Conservation (phyloP, 2,888 invertebrate genomes). For the Monopis laevigella region DNA sequence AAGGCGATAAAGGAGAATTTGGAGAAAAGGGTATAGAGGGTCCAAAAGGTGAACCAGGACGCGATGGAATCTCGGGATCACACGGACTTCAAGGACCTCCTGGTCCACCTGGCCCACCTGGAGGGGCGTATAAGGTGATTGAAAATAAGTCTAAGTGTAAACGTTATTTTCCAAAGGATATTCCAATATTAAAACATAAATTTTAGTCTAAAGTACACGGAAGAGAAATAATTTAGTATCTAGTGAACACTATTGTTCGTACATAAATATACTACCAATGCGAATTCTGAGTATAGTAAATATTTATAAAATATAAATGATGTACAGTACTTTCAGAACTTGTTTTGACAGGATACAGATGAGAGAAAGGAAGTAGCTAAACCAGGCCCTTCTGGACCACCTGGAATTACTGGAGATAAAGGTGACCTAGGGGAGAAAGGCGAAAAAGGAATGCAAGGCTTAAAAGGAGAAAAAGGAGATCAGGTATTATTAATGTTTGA, state of each 20-base stretch:
- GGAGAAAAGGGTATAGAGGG: slow-evolving; percentile 63
- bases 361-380: slow-evolving; percentile 27
- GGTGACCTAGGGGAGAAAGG: slow-evolving; percentile 71
- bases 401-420: slow-evolving; percentile 64
- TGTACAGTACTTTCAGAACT: slow-evolving; percentile 25
- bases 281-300: too few relatives aligned
- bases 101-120: slow-evolving; percentile 66
- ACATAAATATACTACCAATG: too few relatives aligned
- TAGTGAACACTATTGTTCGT: too few relatives aligned
- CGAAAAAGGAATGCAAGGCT: slow-evolving; percentile 48
- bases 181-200: background rate
- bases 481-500: slow-evolving; percentile 23
- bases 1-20: slow-evolving; percentile 72
- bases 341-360: slow-evolving; percentile 41
- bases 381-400: slow-evolving; percentile 32
- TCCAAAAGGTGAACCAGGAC: slow-evolving; percentile 75
- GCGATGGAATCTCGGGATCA: slow-evolving; percentile 69
- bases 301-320: too few relatives aligned
- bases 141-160: slow-evolving; percentile 22
- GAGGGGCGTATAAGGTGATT: slow-evolving; percentile 40
- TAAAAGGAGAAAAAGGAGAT: slow-evolving; percentile 58
- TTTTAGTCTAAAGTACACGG: too few relatives aligned
- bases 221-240: too few relatives aligned
- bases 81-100: slow-evolving; percentile 68
- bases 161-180: background rate